Conservation (phyloP, 2,797 vertebrate genomes). For the Pangasius krempfi region DNA sequence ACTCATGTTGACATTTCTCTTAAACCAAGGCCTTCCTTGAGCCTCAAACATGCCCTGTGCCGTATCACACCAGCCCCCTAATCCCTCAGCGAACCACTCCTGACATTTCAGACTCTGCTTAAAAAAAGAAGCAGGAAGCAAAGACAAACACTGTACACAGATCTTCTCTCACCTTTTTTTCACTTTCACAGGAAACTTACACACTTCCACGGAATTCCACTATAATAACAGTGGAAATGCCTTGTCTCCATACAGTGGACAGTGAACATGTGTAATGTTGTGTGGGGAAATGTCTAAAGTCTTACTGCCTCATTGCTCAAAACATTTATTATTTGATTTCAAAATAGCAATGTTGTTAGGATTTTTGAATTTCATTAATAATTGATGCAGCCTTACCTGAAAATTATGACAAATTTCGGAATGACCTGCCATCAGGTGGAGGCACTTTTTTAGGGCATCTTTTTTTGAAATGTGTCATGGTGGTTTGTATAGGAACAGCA, state of each 20-base stretch:
- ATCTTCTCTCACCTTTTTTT: neutral
- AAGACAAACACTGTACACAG: slow-evolving; percentile 7
- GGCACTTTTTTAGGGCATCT: neutral
- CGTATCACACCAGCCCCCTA: slow-evolving; percentile 48
- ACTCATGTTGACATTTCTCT: slow-evolving; percentile 56
- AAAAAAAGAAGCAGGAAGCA: slow-evolving; percentile 47
- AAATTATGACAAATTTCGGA: neutral
- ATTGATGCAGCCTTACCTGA: neutral
- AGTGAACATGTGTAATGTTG: slow-evolving; percentile 16
- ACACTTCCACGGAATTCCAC: slow-evolving; percentile 61
- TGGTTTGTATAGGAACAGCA: slow-evolving; percentile 8
- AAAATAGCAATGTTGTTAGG: neutral
- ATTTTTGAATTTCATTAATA: neutral
- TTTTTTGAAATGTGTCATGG: neutral
- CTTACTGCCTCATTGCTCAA: neutral
- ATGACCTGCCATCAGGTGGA: neutral
- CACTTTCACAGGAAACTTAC: slow-evolving; percentile 29
- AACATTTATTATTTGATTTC: neutral
- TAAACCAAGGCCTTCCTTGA: slow-evolving; percentile 22
- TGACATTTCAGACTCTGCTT: slow-evolving; percentile 63
- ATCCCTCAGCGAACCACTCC: slow-evolving; percentile 51
- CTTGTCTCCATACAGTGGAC: slow-evolving; percentile 48
- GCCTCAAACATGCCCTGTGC: slow-evolving; percentile 31
- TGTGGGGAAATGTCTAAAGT: neutral
- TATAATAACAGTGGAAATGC: slow-evolving; percentile 59